These are phyloP conservation scores for Drosophila varians DNA, from an alignment of 1,140 invertebrate genomes.

Conservation along the genomic window DNA sequence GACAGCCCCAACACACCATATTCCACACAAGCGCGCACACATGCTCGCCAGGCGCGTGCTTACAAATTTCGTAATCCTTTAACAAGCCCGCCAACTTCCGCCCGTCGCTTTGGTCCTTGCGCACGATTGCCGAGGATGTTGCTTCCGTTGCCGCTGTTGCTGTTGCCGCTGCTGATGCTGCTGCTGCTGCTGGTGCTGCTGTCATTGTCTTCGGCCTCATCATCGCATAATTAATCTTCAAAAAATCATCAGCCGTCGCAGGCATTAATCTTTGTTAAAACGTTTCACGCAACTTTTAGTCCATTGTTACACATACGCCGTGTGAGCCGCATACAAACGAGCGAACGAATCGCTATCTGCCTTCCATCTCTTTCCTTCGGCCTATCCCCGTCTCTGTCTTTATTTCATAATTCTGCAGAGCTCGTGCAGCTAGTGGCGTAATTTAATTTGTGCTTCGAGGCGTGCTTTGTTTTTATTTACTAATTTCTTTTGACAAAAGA, in stretches of 20 bases:
- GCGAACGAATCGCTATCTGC: conserved; percentile 18
- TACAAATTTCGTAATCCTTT: conserved; percentile 83
- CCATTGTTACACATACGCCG: conserved; percentile 77
- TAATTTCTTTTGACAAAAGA: conserved; percentile 67
- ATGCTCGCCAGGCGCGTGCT: conserved; percentile 54
- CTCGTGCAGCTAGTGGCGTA: conserved; percentile 32
- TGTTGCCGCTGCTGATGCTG: conserved; percentile 17
- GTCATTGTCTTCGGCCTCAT: conserved; percentile 81
- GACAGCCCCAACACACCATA: conserved; percentile 26
- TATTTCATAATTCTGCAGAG: conserved; percentile 65
- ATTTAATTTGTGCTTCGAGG: conserved; percentile 68
- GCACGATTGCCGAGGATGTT: conserved; percentile 38
- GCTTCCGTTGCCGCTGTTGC: conserved; percentile 1
- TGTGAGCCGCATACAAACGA: conserved; percentile 71
- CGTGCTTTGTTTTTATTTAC: conserved; percentile 78
- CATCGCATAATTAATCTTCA: conserved; percentile 83
- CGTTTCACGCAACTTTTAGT: conserved; percentile 82
- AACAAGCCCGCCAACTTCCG: conserved; percentile 72
- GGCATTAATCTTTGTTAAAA: conserved; percentile 83
- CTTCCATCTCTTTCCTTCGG: not conserved
- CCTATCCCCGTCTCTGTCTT: conserved; percentile 14
- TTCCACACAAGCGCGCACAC: conserved; percentile 11
- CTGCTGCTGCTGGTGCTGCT: conserved; percentile 26
- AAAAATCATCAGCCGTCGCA: conserved; percentile 82
- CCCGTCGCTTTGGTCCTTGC: conserved; percentile 34